Evolutionary conservation across 2,113 vertebrate genomes (phyloP), one percentile per base, ranked within the genome.

Genomic region (Hydrochoerus hydrochaeris): DNA sequence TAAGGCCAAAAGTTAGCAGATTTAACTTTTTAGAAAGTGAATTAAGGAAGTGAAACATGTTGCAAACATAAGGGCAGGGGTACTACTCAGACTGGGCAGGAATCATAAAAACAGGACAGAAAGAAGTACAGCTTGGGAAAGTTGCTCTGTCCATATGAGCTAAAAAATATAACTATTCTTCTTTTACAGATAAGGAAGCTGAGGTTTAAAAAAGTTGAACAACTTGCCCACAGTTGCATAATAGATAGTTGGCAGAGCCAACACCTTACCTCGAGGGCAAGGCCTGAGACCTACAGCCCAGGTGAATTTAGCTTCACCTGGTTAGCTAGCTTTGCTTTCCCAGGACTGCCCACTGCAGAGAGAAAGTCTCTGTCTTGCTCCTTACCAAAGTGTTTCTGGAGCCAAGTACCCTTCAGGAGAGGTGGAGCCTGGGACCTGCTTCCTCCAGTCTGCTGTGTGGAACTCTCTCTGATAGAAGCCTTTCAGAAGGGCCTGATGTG

Each of bases 401-500:
- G 22, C 75, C 6, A 92, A 93, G 90, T 81, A 0, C 0, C 57
- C 60, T 69, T 69, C 60, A 30, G n/a, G 90, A 1, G 0, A 46
- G 67, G 17, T 5, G 81, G 88, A 10, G 14, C 87, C 60, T 46
- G 96, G 90, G 96, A 71, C 94, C 60, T 11, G 32, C 81, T 94
- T 88, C 67, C 97, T 96, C 96, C 78, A 77, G 86, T 90, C 88
- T 71, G 96, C 93, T 83, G 90, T 63, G 24, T 97, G 93, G 97
- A 91, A 94, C 97, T 97, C 86, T 85, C 94, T 97, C 92, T 93
- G 95, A 93, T 91, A 98, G 30, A 98, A 97, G 98, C 90, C 93
- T 97, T 98, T 97, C 97, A 94, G 97, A 96, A 77, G 88, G 69
- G 95, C 97, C 83, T 96, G 96, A 95, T 81, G 60, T 95, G 95